These are phyloP conservation scores for Neomonachus schauinslandi DNA, from an alignment of 2,113 vertebrate genomes.

Conservation along the genomic window DNA sequence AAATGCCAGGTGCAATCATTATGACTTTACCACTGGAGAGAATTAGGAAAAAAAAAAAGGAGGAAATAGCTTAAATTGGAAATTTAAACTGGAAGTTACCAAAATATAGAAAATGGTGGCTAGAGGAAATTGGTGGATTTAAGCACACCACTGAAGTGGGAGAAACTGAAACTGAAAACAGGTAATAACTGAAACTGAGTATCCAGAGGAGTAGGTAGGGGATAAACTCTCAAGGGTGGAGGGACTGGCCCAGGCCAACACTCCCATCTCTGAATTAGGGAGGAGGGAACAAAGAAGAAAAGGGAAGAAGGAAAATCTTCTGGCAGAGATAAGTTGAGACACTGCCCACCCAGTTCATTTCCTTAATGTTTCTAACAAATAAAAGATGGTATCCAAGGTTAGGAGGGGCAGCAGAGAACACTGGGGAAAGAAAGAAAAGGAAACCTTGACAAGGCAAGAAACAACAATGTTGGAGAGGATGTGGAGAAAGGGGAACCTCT, in stretches of 20 bases:
- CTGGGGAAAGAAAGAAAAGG: not conserved
- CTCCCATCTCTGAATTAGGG: not conserved
- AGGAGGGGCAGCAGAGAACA: not conserved
- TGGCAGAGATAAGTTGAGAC: not conserved
- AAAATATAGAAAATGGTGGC: not conserved
- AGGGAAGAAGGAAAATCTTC: not conserved
- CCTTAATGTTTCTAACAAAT: not conserved
- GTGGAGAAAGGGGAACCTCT: too few species aligned
- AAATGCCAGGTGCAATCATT: not conserved
- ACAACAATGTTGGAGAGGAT: too few species aligned
- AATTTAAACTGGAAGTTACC: not conserved
- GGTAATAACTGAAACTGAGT: not conserved
- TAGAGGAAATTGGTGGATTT: not conserved
- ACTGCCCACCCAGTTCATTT: not conserved
- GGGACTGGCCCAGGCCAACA: not conserved
- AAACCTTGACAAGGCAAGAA: not conserved
- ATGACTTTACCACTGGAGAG: not conserved
- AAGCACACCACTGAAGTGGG: not conserved
- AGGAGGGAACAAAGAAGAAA: not conserved
- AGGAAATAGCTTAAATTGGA: not conserved
- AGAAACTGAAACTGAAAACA: not conserved
- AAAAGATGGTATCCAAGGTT: not conserved
- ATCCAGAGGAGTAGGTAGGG: not conserved
- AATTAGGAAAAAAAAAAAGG: too few species aligned
- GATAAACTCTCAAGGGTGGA: not conserved